These are phyloP conservation scores for Poecilia wingei DNA, from an alignment of 2,797 vertebrate genomes.

Conservation along the genomic window DNA sequence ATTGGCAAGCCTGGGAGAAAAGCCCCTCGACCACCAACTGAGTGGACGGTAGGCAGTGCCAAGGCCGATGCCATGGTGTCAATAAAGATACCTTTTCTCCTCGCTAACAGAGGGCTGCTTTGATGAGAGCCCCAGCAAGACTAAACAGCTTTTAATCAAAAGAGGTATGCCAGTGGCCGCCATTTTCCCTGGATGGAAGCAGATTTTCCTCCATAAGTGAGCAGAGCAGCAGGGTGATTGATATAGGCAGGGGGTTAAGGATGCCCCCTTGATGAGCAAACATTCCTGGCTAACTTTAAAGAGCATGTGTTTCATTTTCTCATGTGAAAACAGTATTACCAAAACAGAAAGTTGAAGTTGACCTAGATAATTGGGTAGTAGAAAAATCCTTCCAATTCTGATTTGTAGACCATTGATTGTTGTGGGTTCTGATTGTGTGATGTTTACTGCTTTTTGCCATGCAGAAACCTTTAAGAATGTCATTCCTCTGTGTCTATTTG, in stretches of 20 bases:
- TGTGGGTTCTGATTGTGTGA: not conserved
- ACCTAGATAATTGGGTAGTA: constrained; percentile 60
- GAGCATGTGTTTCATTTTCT: constrained; percentile 46
- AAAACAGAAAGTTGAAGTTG: constrained; percentile 37
- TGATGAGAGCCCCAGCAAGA: constrained; percentile 50
- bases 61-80: constrained; percentile 69
- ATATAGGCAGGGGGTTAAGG: constrained; percentile 74
- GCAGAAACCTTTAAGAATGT: not conserved
- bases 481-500: constrained; percentile 4
- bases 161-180: constrained; percentile 23
- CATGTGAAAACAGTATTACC: constrained; percentile 60
- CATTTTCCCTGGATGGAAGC: constrained; percentile 62
- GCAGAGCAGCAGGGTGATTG: constrained; percentile 56
- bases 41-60: constrained; percentile 38
- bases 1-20: constrained; percentile 42
- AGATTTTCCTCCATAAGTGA: constrained; percentile 24
- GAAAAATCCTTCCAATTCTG: not conserved
- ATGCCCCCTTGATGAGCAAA: constrained; percentile 47
- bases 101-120: constrained; percentile 54
- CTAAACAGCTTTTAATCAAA: constrained; percentile 39
- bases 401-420: not conserved
- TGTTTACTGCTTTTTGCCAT: not conserved
- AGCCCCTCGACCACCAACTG: constrained; percentile 63
- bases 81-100: constrained; percentile 60
- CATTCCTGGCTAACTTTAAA: constrained; percentile 67